Evolutionary conservation across 23 tunicate genomes (phyloP).

Genomic region (Halocynthia aurantium): DNA sequence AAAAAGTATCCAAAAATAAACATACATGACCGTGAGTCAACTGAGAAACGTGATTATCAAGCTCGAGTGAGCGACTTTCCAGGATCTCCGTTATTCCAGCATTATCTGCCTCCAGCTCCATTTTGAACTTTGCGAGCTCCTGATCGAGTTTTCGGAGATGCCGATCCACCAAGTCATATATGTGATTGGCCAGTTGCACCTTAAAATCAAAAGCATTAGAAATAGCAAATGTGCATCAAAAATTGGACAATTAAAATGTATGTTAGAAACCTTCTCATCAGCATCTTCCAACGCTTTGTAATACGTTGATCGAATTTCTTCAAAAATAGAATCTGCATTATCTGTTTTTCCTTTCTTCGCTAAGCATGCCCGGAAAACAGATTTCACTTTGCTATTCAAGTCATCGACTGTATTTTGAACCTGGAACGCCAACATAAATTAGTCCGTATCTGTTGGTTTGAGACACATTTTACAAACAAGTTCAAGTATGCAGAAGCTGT

Average conservation of each 20-base stretch:
- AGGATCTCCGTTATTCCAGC: constrained; percentile 86
- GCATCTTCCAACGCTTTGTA: constrained; percentile 69
- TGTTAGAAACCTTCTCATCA: constrained; percentile 53
- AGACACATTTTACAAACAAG: not conserved
- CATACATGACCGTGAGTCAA: not conserved
- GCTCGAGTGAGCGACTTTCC: constrained; percentile 68
- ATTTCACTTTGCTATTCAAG: constrained; percentile 35
- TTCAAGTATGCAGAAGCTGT: not conserved
- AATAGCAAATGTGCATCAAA: not conserved
- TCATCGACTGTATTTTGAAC: constrained; percentile 51
- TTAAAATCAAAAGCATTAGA: constrained; percentile 2
- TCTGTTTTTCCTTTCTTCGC: constrained; percentile 49
- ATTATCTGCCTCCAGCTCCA: constrained; percentile 92
- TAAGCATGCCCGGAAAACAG: constrained; percentile 50
- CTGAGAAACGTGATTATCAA: constrained; percentile 33
- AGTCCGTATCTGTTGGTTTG: not conserved
- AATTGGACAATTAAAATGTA: not conserved
- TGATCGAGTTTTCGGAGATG: constrained; percentile 82
- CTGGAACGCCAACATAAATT: not conserved
- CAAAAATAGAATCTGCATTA: constrained; percentile 58
- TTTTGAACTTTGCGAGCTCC: constrained; percentile 75
- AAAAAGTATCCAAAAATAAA: no score
- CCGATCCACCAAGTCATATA: constrained; percentile 75
- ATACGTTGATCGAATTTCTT: constrained; percentile 55
- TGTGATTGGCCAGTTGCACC: constrained; percentile 81